A percentile compares a stretch with the other conserved stretches of the same genome.
These are phyloP conservation scores for Leucopsar rothschildi DNA, from an alignment of 2,113 vertebrate genomes.

Conservation along the genomic window DNA sequence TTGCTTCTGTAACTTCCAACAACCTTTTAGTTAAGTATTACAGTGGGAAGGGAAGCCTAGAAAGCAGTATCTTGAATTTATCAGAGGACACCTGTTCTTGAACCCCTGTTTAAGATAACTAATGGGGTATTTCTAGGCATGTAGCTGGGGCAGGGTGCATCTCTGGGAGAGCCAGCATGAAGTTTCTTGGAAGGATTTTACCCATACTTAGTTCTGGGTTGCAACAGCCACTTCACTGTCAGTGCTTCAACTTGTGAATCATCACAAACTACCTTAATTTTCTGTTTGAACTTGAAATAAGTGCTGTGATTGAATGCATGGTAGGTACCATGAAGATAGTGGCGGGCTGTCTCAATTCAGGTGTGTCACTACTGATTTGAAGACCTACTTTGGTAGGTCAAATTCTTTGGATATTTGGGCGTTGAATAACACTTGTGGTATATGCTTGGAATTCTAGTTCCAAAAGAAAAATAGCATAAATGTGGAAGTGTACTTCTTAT, in stretches of 20 bases:
- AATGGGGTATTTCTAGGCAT: background rate
- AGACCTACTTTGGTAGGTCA: background rate
- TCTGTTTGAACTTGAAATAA: background rate
- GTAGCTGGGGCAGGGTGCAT: background rate
- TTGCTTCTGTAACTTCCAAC: background rate
- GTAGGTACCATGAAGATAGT: background rate
- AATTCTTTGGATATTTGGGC: background rate
- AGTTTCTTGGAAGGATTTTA: background rate
- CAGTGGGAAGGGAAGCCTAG: background rate
- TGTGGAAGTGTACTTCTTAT: background rate
- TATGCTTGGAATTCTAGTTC: background rate
- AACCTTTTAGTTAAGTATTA: background rate
- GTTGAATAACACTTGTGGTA: background rate
- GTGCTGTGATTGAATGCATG: background rate
- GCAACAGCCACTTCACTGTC: background rate
- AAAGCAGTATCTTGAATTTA: background rate
- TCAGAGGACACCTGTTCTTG: background rate
- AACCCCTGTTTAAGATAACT: background rate
- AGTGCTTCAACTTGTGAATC: background rate
- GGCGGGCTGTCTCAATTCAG: background rate
- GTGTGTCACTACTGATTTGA: background rate
- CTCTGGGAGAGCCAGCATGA: background rate
- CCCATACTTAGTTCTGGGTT: background rate
- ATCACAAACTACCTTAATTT: background rate
- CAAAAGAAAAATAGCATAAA: fast-evolving